These are phyloP conservation scores for Polypedilum pembai DNA, from an alignment of 1,140 invertebrate species.

Conservation along the genomic window DNA sequence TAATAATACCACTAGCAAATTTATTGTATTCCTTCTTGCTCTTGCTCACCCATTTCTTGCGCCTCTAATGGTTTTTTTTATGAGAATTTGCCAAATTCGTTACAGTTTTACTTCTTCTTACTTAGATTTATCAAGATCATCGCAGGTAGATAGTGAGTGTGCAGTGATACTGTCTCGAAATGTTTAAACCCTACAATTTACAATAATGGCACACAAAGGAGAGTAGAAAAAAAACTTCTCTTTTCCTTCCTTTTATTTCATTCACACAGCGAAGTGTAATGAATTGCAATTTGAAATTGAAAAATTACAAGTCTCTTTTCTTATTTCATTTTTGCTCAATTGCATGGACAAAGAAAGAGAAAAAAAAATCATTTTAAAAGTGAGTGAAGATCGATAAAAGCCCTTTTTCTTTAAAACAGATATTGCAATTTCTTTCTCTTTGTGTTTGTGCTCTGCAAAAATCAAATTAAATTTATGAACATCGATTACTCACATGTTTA, in stretches of 20 bases:
- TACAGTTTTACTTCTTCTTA: not conserved
- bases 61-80: not conserved
- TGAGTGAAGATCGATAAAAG: not conserved
- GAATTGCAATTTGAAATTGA: not conserved
- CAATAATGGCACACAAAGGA: not conserved
- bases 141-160: conserved; percentile 20
- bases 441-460: not conserved
- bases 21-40: not conserved
- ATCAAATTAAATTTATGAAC: conserved; percentile 26
- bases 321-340: not conserved
- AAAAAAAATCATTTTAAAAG: not conserved
- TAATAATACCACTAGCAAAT: conserved; percentile 25
- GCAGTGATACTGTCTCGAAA: not conserved
- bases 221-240: not conserved
- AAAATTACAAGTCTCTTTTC: not conserved
- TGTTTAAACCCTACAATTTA: not conserved
- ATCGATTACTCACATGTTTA: conserved; percentile 12
- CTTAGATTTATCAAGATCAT: conserved; percentile 25
- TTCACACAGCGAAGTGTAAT: not conserved
- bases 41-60: not conserved
- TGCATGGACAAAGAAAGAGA: not conserved
- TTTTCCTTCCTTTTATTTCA: not conserved
- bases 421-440: not conserved
- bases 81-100: not conserved
- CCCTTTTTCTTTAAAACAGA: not conserved